Evolutionary conservation across 1,140 invertebrate species (phyloP).

Genomic region (Temnothorax longispinosus): DNA sequence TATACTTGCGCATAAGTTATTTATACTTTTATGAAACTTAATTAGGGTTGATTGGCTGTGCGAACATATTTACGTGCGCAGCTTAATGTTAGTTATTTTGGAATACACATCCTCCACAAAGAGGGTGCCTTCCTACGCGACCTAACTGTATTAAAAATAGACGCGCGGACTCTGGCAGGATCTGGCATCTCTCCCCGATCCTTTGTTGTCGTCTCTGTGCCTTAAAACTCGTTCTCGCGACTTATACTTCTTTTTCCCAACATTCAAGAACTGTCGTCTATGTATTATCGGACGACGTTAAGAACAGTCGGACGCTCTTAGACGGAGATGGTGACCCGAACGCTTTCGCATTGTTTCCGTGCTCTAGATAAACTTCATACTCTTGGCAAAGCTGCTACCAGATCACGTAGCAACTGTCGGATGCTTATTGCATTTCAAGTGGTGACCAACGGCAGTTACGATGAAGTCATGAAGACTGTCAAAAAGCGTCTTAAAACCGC

Average conservation of each 20-base stretch:
- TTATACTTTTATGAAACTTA: neutral
- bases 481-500: neutral
- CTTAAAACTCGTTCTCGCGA: neutral
- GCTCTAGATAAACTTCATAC: constrained; percentile 40
- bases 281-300: constrained; percentile 21
- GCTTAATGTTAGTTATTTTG: constrained; percentile 1
- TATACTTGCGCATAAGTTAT: constrained; percentile 2
- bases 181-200: constrained; percentile 16
- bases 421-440: neutral
- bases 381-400: constrained; percentile 3
- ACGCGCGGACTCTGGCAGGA: neutral
- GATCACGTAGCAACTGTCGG: neutral
- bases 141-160: constrained; percentile 25
- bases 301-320: constrained; percentile 3
- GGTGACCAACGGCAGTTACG: neutral
- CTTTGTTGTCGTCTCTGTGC: neutral
- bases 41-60: neutral
- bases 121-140: neutral
- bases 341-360: constrained; percentile 7
- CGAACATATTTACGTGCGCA: neutral
- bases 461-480: neutral
- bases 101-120: neutral
- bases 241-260: constrained; percentile 5
- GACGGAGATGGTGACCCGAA: constrained; percentile 12
- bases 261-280: neutral